Percentiles rank a stretch among this genome's conserved stretches.
Conservation (phyloP, 2,113 vertebrate species). For the Meleagris gallopavo region DNA sequence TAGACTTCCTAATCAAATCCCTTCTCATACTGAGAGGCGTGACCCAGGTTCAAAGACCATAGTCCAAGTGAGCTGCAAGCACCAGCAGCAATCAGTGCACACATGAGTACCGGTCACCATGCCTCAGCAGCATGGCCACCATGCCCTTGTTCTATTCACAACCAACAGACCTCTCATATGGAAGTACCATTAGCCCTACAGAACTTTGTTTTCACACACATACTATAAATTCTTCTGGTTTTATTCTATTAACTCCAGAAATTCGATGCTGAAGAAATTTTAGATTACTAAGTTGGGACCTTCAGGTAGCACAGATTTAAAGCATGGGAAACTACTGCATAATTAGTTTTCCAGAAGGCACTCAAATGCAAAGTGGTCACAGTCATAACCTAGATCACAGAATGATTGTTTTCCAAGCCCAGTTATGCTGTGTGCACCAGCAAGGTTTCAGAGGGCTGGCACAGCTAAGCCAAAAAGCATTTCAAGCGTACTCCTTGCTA, state of each 20-base stretch:
- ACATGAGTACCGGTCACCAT: neutral
- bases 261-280: neutral
- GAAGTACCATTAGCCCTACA: neutral
- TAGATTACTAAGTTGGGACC: neutral
- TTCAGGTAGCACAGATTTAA: neutral
- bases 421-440: neutral
- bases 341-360: neutral
- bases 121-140: neutral
- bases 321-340: neutral
- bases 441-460: neutral
- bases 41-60: neutral
- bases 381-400: neutral
- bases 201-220: neutral
- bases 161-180: neutral
- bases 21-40: neutral
- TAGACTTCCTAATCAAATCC: neutral
- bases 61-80: neutral
- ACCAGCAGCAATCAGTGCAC: neutral
- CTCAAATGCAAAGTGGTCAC: neutral
- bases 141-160: neutral
- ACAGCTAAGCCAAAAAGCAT: neutral
- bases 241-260: neutral
- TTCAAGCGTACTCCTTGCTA: neutral
- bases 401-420: neutral
- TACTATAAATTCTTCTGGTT: neutral